A percentile compares a stretch with the other conserved stretches of the same genome.
These are phyloP conservation scores for Hydractinia symbiolongicarpus DNA, from an alignment of 30 jellyfish, hydroid and myxozoan genomes.

Conservation along the genomic window DNA sequence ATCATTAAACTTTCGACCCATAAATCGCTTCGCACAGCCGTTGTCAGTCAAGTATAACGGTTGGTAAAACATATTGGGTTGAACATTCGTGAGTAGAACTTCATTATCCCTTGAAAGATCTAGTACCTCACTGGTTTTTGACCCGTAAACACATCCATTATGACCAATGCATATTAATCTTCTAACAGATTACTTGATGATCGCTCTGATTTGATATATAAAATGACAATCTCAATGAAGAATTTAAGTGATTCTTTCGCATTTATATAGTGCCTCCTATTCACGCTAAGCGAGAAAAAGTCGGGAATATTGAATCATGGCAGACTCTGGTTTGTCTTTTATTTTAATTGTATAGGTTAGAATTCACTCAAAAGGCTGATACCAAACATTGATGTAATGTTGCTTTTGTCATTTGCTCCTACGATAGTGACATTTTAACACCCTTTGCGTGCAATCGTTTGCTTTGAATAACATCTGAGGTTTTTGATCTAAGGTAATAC, in stretches of 20 bases:
- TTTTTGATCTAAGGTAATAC: background rate
- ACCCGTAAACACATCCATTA: conserved; percentile 8
- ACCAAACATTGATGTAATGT: background rate
- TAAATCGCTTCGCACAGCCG: background rate
- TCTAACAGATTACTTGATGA: background rate
- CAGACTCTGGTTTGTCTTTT: conserved; percentile 2
- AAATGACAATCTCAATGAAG: background rate
- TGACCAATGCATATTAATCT: conserved; percentile 1
- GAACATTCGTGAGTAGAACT: conserved; percentile 3
- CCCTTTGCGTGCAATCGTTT: conserved; percentile 6
- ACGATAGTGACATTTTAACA: background rate
- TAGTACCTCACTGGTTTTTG: conserved; percentile 10
- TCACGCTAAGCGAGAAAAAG: background rate
- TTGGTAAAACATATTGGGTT: too few relatives aligned
- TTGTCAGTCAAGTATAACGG: too few relatives aligned
- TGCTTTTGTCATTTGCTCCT: background rate
- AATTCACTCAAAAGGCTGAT: background rate
- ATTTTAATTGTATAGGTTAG: background rate
- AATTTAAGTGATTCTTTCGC: background rate
- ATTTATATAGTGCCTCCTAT: background rate
- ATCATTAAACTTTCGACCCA: conserved; percentile 1
- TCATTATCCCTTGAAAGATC: background rate
- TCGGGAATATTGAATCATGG: background rate
- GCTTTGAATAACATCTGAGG: background rate
- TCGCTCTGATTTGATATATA: background rate